Evolutionary conservation across 2,113 vertebrate species (phyloP).

Genomic region (Alexandromys fortis): DNA sequence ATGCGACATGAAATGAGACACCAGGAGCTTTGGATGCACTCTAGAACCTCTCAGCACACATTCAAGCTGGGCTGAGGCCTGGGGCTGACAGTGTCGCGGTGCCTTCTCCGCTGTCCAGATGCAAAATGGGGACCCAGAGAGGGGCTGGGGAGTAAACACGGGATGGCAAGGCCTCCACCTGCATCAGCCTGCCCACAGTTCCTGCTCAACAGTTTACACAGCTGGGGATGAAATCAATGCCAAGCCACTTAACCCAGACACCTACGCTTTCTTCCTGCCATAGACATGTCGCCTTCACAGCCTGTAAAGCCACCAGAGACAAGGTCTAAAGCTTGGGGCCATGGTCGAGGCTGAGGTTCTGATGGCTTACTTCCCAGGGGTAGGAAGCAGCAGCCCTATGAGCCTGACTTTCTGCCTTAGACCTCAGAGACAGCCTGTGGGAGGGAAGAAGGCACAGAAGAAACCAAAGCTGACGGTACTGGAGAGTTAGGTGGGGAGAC

Average conservation of each 20-base stretch:
- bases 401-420: background rate
- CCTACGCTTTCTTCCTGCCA: constrained; percentile 26
- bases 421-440: no score
- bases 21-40: background rate
- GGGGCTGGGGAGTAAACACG: background rate
- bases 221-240: background rate
- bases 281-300: background rate
- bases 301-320: background rate
- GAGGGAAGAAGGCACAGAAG: background rate
- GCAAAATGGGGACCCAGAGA: background rate
- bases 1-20: constrained; percentile 43
- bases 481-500: background rate
- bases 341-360: background rate
- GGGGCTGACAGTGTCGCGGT: background rate
- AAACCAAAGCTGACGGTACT: background rate
- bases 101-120: background rate
- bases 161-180: background rate
- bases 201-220: constrained; percentile 56
- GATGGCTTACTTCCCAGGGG: background rate
- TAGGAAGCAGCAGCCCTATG: background rate
- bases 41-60: background rate
- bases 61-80: background rate
- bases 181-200: background rate
- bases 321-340: background rate
- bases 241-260: constrained; percentile 33